A percentile compares a stretch with the other conserved stretches of the same genome.
Conservation (phyloP, 2,113 vertebrate genomes). For the Corythornis cristatus region DNA sequence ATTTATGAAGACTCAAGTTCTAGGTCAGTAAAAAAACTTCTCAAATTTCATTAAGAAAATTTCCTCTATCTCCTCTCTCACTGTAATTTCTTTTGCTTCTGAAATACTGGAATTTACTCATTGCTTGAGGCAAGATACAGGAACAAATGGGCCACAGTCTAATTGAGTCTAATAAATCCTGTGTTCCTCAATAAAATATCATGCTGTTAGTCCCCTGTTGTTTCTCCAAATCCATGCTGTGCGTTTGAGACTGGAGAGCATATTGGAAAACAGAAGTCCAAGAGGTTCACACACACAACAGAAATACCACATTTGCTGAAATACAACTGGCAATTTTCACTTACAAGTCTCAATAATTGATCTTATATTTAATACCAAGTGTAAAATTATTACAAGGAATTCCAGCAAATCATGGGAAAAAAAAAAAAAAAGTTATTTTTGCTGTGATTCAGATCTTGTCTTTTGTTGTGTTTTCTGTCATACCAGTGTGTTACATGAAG, state of each 20-base stretch:
- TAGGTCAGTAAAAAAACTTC: background rate
- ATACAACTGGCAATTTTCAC: background rate
- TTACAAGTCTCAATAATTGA: background rate
- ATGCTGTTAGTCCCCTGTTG: background rate
- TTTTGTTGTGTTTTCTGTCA: background rate
- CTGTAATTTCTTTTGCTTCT: background rate
- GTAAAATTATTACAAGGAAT: background rate
- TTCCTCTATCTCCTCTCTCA: background rate
- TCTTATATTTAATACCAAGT: background rate
- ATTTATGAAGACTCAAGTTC: background rate
- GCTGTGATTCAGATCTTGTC: background rate
- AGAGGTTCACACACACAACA: background rate
- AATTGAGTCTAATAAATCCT: conserved; percentile 53
- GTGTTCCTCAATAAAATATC: conserved; percentile 33
- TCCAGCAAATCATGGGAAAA: background rate
- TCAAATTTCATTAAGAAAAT: background rate
- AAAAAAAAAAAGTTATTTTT: background rate
- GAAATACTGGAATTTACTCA: conserved; percentile 17
- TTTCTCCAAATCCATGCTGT: background rate
- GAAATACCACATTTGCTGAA: background rate
- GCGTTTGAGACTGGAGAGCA: background rate
- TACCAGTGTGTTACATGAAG: background rate
- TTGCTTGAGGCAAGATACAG: background rate
- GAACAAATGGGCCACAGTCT: conserved; percentile 4
- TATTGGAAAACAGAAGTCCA: background rate